These are phyloP conservation scores for Melinopterus prodromus DNA, from an alignment of 2,888 invertebrate species.

Conservation along the genomic window DNA sequence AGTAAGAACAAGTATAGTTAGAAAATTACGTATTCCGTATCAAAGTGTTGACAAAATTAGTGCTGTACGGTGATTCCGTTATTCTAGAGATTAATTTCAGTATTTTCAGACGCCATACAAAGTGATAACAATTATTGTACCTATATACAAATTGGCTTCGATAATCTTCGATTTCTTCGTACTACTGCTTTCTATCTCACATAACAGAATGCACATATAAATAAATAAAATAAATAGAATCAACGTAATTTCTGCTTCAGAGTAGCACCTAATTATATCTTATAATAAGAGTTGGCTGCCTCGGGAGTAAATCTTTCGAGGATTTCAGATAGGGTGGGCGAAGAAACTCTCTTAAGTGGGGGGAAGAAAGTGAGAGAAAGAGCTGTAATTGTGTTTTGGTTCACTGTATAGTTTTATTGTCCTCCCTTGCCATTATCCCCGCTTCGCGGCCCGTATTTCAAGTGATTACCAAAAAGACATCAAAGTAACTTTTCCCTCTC, in stretches of 20 bases:
- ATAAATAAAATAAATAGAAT: background rate
- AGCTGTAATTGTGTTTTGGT: background rate
- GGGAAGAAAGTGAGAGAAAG: background rate
- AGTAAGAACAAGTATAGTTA: no score
- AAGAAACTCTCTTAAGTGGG: background rate
- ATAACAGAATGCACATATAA: background rate
- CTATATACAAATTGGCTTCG: no score
- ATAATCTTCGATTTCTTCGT: no score
- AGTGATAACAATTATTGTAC: no score
- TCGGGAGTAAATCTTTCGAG: background rate
- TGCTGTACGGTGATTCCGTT: no score
- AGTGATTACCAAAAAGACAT: conserved; percentile 21
- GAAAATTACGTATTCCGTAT: no score
- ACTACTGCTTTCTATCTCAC: no score
- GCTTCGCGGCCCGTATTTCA: conserved; percentile 8
- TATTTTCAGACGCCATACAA: no score
- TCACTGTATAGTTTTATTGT: background rate
- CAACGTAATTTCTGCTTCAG: background rate
- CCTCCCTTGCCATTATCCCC: conserved; percentile 15
- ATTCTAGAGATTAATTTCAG: no score
- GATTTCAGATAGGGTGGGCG: background rate
- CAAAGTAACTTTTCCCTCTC: conserved; percentile 4
- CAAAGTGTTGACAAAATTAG: no score
- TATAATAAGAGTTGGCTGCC: background rate
- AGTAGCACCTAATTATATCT: background rate